Conservation (phyloP, 2,113 vertebrate species). For the Cettia cetti region DNA sequence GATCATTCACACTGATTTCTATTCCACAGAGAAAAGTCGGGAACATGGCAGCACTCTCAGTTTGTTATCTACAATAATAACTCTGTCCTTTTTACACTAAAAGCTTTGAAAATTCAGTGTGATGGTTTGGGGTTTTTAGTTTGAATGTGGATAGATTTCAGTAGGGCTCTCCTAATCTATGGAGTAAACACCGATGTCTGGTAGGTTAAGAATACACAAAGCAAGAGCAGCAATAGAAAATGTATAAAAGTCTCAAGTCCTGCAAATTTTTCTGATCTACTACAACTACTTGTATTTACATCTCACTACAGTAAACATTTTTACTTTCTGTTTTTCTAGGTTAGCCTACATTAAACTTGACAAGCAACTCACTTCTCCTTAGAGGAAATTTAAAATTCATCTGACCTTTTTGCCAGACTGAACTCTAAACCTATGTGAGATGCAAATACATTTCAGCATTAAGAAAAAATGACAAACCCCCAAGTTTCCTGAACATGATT, state of each 20-base stretch:
- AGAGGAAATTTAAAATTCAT: neutral
- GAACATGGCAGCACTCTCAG: neutral
- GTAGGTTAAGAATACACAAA: neutral
- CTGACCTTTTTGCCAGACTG: neutral
- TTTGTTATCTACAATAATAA: neutral
- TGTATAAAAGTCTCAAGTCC: neutral
- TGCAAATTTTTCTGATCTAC: neutral
- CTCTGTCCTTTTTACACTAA: neutral
- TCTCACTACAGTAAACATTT: neutral
- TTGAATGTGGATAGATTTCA: neutral
- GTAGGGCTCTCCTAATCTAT: neutral
- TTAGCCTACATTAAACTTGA: neutral
- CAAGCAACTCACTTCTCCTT: neutral
- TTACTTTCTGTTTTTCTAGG: neutral
- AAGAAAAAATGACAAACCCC: neutral
- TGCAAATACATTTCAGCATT: neutral
- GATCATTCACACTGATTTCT: neutral
- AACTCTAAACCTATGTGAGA: neutral
- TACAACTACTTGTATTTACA: neutral
- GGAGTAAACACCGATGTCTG: neutral
- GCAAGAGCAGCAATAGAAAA: neutral
- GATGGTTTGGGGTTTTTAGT: neutral
- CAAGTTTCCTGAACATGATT: neutral
- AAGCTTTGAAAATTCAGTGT: neutral
- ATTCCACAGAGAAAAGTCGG: neutral